Conservation (phyloP, 2,797 vertebrate genomes). For the Muraenolepis orangiensis region DNA sequence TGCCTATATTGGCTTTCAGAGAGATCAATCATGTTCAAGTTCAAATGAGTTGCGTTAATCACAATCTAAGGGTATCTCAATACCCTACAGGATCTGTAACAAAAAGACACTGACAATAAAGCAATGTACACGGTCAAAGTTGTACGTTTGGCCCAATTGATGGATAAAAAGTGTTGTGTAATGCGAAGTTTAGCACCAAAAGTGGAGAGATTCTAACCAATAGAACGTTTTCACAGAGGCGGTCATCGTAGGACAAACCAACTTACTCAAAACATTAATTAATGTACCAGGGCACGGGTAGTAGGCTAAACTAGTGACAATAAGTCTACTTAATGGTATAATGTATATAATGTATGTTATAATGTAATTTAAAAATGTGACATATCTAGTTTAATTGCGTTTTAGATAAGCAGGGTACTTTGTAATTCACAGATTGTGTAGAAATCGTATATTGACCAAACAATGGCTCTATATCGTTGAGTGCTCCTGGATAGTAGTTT, state of each 20-base stretch:
- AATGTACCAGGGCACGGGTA: no score
- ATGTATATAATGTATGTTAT: no score
- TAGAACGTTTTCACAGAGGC: background rate
- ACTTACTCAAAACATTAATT: background rate
- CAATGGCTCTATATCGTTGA: no score
- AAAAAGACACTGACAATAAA: background rate
- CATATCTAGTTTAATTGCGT: no score
- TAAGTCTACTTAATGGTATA: no score
- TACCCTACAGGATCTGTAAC: background rate
- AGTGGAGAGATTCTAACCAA: background rate
- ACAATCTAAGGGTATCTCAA: background rate
- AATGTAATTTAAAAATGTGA: no score
- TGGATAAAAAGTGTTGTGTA: background rate
- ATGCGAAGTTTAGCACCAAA: background rate
- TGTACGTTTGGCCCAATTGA: background rate
- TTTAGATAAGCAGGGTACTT: no score
- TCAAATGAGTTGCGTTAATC: constrained; percentile 1
- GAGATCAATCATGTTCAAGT: background rate
- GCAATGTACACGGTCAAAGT: background rate
- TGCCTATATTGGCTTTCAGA: background rate
- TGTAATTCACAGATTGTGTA: no score
- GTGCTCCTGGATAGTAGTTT: no score
- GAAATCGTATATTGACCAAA: no score
- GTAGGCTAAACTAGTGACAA: no score
- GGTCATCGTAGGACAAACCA: no score